Percentiles rank a stretch among this genome's conserved stretches.
Evolutionary conservation across 2,888 invertebrate species (phyloP).

Genomic region (Stratiomys singularior): DNA sequence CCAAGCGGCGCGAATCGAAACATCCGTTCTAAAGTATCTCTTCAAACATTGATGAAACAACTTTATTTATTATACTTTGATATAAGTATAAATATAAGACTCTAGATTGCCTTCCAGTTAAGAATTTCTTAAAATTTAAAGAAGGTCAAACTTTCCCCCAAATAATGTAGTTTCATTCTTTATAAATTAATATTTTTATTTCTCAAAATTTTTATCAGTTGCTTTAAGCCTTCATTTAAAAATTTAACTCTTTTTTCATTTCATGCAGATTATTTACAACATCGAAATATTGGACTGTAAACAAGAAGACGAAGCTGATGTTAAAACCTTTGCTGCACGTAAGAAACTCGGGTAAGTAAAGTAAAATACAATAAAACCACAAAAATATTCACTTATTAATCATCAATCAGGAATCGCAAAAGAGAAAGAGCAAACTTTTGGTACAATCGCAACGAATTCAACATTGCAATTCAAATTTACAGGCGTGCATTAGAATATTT

Average conservation of each 20-base stretch:
- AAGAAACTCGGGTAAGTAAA: slow-evolving; percentile 77
- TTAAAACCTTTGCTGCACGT: slow-evolving; percentile 73
- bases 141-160: no score
- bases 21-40: no score
- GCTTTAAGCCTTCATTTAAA: not conserved
- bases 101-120: no score
- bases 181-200: no score
- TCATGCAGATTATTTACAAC: slow-evolving; percentile 68
- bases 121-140: no score
- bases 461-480: slow-evolving; percentile 86
- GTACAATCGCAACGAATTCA: slow-evolving; percentile 84
- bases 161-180: no score
- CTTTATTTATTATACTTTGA: no score
- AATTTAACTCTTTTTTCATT: not conserved
- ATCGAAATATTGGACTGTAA: slow-evolving; percentile 77
- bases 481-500: slow-evolving; percentile 84
- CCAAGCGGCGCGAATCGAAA: no score
- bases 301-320: slow-evolving; percentile 76
- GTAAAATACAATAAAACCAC: not conserved
- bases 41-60: no score
- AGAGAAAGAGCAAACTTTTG: slow-evolving; percentile 91
- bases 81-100: no score
- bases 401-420: slow-evolving; percentile 71
- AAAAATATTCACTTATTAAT: no score
- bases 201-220: no score